Percentiles rank a stretch among this genome's conserved stretches.
These are phyloP conservation scores for Ricordea florida DNA, from an alignment of 92 coral and sea anemone genomes.

Conservation along the genomic window DNA sequence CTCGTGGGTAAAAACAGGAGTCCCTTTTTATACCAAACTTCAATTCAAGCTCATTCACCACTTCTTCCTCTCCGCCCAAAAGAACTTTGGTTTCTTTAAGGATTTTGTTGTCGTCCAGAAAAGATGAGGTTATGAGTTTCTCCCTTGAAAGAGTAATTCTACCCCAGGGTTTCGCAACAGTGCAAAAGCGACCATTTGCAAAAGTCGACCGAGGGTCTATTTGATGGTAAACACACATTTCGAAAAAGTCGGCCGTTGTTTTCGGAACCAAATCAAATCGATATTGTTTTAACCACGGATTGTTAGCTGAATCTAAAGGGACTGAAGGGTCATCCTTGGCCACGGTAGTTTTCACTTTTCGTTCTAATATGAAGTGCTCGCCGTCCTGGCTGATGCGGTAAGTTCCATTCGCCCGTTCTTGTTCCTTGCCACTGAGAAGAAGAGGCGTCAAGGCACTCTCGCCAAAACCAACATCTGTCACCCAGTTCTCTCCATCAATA, in stretches of 20 bases:
- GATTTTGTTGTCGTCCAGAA: conserved; percentile 20
- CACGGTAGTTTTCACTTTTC: not conserved
- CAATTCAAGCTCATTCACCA: conserved; percentile 28
- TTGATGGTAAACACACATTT: not conserved
- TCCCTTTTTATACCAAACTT: conserved; percentile 30
- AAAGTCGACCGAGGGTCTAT: conserved; percentile 11
- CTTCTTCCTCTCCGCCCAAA: conserved; percentile 23
- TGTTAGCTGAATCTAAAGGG: not conserved
- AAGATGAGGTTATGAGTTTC: conserved; percentile 13
- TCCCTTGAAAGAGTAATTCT: conserved; percentile 12
- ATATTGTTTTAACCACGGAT: not conserved
- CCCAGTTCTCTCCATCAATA: conserved; percentile 14
- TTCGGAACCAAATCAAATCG: conserved; percentile 26
- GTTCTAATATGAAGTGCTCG: not conserved
- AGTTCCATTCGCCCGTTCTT: conserved; percentile 23
- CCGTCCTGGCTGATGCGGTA: conserved; percentile 47
- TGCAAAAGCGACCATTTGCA: conserved; percentile 8
- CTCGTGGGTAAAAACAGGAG: not conserved
- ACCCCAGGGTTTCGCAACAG: conserved; percentile 39
- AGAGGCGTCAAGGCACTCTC: conserved; percentile 29
- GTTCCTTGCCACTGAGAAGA: conserved; percentile 23
- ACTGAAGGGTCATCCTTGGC: not conserved
- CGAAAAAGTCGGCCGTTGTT: not conserved
- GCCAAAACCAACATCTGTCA: conserved; percentile 61
- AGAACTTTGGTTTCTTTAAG: conserved; percentile 2